phyloP scores from a whole-genome alignment of 2,888 invertebrate species.

The Choristoneura rosaceana region DNA sequence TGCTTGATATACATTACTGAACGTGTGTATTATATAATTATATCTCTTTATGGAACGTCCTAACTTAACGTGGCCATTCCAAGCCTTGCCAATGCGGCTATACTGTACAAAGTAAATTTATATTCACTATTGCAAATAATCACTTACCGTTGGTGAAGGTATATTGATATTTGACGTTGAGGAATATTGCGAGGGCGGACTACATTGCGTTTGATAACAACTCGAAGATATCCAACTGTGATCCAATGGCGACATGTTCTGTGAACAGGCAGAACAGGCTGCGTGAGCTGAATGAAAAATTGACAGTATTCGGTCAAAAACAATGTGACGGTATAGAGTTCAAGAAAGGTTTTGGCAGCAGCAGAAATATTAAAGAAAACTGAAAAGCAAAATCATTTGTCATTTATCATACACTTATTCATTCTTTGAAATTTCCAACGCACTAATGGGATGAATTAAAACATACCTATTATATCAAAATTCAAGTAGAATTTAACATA shows the following conservation, averaged over 20 bases:
- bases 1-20: too few relatives aligned
- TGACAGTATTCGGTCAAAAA: constrained; percentile 15
- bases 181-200: constrained; percentile 83
- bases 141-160: constrained; percentile 87
- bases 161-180: constrained; percentile 85
- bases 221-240: constrained; percentile 87
- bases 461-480: too few relatives aligned
- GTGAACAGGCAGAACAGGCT: constrained; percentile 60
- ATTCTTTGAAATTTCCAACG: too few relatives aligned
- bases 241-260: constrained; percentile 85
- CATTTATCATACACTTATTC: neutral
- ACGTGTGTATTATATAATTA: too few relatives aligned
- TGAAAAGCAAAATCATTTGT: neutral
- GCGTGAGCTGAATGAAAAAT: neutral
- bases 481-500: too few relatives aligned
- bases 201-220: constrained; percentile 84
- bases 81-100: too few relatives aligned
- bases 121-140: neutral
- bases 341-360: constrained; percentile 4
- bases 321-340: constrained; percentile 26
- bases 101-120: too few relatives aligned
- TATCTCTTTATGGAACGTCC: too few relatives aligned
- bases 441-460: too few relatives aligned
- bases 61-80: too few relatives aligned
- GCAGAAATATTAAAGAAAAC: neutral